phyloP scores from a whole-genome alignment of 2,888 invertebrate genomes.

The Prenolepis imparis region DNA sequence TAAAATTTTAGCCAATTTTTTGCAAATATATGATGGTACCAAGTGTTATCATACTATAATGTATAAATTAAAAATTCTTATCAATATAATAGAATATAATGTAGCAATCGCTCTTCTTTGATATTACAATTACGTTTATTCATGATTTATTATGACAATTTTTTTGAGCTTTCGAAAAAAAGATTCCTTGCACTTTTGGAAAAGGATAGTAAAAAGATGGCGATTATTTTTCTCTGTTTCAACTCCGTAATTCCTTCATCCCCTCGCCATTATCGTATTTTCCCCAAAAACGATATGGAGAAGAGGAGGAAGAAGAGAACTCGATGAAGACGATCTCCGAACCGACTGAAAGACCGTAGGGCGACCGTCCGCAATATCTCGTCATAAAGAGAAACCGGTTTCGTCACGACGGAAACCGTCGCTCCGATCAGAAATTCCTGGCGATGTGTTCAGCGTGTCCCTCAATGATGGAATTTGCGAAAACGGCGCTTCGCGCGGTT shows the following conservation, averaged over 20 bases:
- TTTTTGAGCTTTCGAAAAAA: not conserved
- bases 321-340: constrained; percentile 26
- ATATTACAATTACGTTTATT: not conserved
- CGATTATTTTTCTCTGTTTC: not conserved
- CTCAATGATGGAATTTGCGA: constrained; percentile 64
- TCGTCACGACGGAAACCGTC: constrained; percentile 73
- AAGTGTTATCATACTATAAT: not conserved
- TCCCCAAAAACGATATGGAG: constrained; percentile 31
- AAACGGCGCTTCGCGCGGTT: constrained; percentile 43
- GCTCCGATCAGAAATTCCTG: constrained; percentile 68
- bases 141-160: not conserved
- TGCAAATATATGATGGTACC: not conserved
- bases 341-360: constrained; percentile 67
- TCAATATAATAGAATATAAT: not conserved
- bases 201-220: constrained; percentile 9
- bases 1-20: not conserved
- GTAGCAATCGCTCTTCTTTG: not conserved
- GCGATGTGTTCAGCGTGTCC: constrained; percentile 31
- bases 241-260: constrained; percentile 28
- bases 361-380: constrained; percentile 71
- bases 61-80: not conserved
- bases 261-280: constrained; percentile 25
- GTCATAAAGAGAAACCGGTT: constrained; percentile 78
- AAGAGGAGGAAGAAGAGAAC: constrained; percentile 3
- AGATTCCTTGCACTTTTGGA: not conserved